A percentile compares a stretch with the other conserved stretches of the same genome.
phyloP scores from a whole-genome alignment of 2,797 vertebrate species.

The Mus caroli region DNA sequence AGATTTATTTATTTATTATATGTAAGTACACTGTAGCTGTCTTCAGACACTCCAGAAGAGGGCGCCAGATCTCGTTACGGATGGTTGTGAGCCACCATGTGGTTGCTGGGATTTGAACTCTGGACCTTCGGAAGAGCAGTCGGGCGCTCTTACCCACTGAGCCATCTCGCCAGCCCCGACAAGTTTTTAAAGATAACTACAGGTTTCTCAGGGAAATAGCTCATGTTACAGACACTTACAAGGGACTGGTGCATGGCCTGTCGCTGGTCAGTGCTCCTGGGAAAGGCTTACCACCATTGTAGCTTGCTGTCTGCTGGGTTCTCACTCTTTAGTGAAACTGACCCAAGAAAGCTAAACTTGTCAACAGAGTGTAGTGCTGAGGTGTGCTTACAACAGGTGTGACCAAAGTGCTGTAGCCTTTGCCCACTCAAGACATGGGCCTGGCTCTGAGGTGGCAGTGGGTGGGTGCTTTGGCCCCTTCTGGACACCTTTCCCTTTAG shows the following conservation, averaged over 20 bases:
- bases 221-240: background rate
- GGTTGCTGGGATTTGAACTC: too few species aligned
- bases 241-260: background rate
- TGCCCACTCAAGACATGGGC: background rate
- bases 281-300: background rate
- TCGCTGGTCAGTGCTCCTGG: background rate
- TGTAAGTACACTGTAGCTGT: too few species aligned
- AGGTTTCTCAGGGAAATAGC: background rate
- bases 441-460: background rate
- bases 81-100: too few species aligned
- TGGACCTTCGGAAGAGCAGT: too few species aligned
- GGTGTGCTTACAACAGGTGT: too few species aligned
- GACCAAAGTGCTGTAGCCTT: background rate
- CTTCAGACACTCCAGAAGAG: too few species aligned
- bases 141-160: too few species aligned
- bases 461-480: background rate
- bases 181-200: background rate
- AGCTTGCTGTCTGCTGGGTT: background rate
- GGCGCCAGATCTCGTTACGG: too few species aligned
- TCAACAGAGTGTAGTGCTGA: background rate
- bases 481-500: too few species aligned
- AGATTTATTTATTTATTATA: too few species aligned
- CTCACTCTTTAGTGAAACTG: background rate
- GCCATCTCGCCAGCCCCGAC: too few species aligned
- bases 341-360: background rate